Conservation (phyloP, 2,888 invertebrate genomes). For the Chalcosyrphus nemorum region DNA sequence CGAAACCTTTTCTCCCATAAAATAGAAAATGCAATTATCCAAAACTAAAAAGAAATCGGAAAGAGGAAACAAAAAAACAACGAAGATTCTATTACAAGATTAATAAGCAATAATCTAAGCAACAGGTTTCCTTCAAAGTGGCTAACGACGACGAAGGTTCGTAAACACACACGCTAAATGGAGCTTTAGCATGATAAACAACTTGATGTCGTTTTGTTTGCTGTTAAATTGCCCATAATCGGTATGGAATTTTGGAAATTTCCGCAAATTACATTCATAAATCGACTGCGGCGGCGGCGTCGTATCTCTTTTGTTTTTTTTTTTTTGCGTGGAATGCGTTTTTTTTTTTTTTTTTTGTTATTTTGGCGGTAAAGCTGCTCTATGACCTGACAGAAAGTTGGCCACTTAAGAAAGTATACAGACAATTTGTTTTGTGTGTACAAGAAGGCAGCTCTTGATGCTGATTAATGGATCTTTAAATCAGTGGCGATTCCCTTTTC, state of each 20-base stretch:
- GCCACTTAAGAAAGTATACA: background rate
- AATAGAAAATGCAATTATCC: background rate
- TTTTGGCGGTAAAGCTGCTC: background rate
- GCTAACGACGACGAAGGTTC: background rate
- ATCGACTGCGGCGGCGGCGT: background rate
- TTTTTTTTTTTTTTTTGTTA: background rate
- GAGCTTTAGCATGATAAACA: background rate
- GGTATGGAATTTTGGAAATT: background rate
- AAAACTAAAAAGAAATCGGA: background rate
- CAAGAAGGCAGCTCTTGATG: background rate
- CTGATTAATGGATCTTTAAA: background rate
- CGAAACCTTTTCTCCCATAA: background rate
- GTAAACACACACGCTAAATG: background rate
- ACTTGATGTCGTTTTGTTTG: background rate
- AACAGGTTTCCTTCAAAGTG: background rate
- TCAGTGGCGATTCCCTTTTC: background rate
- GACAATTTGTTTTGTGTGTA: background rate
- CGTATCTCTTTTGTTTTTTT: background rate
- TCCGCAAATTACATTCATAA: background rate
- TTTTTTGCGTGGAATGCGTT: background rate
- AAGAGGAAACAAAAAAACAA: background rate
- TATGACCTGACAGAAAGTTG: constrained; percentile 2
- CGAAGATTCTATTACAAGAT: background rate
- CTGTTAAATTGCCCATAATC: constrained; percentile 4
- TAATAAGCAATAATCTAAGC: background rate